phyloP scores from a whole-genome alignment of 2,113 vertebrate species.

The Gorsachius goisagi region DNA sequence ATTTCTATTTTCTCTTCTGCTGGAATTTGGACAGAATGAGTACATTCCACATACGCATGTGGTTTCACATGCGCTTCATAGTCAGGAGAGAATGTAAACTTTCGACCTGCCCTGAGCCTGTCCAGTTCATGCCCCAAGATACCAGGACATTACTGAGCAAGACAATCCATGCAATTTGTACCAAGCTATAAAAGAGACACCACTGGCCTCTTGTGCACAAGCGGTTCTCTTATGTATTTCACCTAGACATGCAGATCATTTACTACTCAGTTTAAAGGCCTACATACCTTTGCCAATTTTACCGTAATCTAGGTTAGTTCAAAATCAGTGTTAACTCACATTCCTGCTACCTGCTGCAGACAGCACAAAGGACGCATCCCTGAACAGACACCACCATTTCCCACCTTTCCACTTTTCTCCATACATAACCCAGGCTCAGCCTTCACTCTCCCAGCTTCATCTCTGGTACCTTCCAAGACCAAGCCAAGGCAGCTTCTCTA shows the following conservation, averaged over 20 bases:
- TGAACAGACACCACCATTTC: neutral
- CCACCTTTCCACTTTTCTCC: neutral
- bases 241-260: neutral
- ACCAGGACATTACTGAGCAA: neutral
- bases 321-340: neutral
- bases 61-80: neutral
- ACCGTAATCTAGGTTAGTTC: neutral
- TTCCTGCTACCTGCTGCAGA: neutral
- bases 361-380: neutral
- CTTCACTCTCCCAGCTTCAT: neutral
- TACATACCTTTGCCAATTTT: neutral
- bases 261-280: neutral
- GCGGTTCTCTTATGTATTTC: neutral
- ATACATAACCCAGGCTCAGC: neutral
- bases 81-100: neutral
- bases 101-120: neutral
- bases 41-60: neutral
- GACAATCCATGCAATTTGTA: neutral
- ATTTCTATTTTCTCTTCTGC: slow-evolving; percentile 6
- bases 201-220: neutral
- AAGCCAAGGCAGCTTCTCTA: neutral
- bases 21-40: neutral
- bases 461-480: neutral
- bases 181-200: neutral
- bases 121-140: neutral